Percentiles rank a stretch among this genome's conserved stretches.
These are phyloP conservation scores for Euwallacea similis DNA, from an alignment of 1,140 invertebrate species.

Conservation along the genomic window DNA sequence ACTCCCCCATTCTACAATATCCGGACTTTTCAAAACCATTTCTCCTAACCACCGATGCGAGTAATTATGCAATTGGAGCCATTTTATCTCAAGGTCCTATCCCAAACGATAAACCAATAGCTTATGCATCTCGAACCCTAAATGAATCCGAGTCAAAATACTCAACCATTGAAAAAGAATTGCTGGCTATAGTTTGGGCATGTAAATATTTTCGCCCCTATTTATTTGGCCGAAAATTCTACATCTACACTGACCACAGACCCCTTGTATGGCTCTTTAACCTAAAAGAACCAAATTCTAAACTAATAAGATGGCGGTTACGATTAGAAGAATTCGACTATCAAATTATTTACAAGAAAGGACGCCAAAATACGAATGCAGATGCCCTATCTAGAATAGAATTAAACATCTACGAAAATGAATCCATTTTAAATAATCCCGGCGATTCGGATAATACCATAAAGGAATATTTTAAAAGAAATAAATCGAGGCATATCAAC, in stretches of 20 bases:
- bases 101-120: conserved; percentile 10
- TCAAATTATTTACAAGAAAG: conserved; percentile 53
- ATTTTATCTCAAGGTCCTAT: conserved; percentile 48
- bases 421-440: conserved; percentile 2
- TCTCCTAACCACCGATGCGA: conserved; percentile 51
- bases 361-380: conserved; percentile 45
- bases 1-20: conserved; percentile 47
- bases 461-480: not conserved
- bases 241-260: conserved; percentile 36
- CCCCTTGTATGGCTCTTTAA: conserved; percentile 49
- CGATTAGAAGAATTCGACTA: conserved; percentile 53
- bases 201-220: conserved; percentile 30
- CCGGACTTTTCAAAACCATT: conserved; percentile 51
- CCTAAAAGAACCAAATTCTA: conserved; percentile 51
- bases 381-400: conserved; percentile 23
- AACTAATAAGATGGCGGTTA: conserved; percentile 55
- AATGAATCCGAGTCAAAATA: conserved; percentile 24
- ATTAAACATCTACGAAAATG: conserved; percentile 6
- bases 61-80: conserved; percentile 47
- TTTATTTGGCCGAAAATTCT: conserved; percentile 23
- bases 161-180: conserved; percentile 29
- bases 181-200: conserved; percentile 29
- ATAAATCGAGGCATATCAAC: not conserved
- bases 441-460: not conserved
- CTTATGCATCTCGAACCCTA: conserved; percentile 20